Base-by-base conservation (phyloP, 2,113 vertebrate species). In the Jaculus jaculus region DNA sequence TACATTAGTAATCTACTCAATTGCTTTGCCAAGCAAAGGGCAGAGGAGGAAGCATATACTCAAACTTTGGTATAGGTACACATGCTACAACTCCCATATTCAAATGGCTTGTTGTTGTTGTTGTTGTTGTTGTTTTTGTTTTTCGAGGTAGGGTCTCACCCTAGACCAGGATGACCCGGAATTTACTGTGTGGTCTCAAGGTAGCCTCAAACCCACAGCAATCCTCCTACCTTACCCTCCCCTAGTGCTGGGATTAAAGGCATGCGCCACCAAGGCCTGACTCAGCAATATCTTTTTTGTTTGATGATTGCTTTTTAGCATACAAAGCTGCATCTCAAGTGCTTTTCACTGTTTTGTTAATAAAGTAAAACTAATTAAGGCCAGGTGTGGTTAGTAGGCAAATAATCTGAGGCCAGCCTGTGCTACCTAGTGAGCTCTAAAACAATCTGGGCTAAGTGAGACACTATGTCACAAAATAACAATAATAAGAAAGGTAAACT, bases 1-100 rank as follows among this genome's bases (percentile, higher is more conserved):
- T 93, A 89, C 2, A 87, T 98, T 96, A 97, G 79, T 82, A 89
- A 84, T 51, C 26, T 12, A 0, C 1, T 90, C 18, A 58, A 65
- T 9, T 42, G 37, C 51, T 73, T 88, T 88, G 42, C 47, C 94
- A 96, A 78, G 18, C 84, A 87, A 74, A 26, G 32, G 24, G 17
- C 1, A 63, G 16, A 3, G 68, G 54, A 24, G 5, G 20, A 32
- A 68, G 28, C 54, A 84, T 4, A 9, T 2, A 60, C 72, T 51
- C 63, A 51, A 92, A 84, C 42, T 63, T 72, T 1, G 3, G 16
- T 69, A 71, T 8, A 8, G 34, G 26, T 0, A 77, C 82, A 47
- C 24, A 13, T 9, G 8, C 39, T n/a, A 71, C 20, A 42, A 68
- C 74, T 30, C 37, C 47, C 5, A 37, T 16, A 66, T 8, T 21